Base-by-base conservation (phyloP, 2,113 vertebrate species). In the Sinocyclocheilus grahami region DNA sequence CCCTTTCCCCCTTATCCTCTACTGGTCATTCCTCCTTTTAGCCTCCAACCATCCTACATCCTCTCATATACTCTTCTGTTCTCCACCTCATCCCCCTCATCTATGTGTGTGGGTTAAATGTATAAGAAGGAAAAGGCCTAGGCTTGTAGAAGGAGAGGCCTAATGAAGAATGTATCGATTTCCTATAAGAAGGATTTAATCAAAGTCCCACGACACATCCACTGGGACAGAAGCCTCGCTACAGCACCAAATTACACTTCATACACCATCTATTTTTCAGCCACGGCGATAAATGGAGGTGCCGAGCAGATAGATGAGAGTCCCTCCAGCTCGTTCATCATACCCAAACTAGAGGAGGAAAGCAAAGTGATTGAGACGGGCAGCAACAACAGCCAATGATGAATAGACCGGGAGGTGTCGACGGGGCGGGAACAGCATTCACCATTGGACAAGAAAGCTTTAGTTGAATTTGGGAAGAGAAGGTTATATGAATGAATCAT, bases 111-210 rank as follows among this genome's bases (percentile, higher is more conserved):
- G 92, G 91, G 91, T 91, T 89, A 88, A 91, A 90, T 92, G 87
- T 91, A 92, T 94, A 92, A 87, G 90, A 89, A 87, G 77, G 55
- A 77, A 83, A 78, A 81, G 79, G 69, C 90, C 85, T 55, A 77
- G 82, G 62, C 62, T 74, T 42, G 90, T 88, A 93, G 90, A 93
- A 92, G 89, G 90, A 93, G 91, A 91, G 87, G 91, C 92, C 82
- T 92, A 95, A 95, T 95, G 93, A 95, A 93, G 90, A 93, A 95
- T 92, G 91, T 94, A 96, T 91, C 92, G 95, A 96, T 96, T 96
- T 93, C 91, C 92, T 93, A 92, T 95, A 94, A 93, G 95, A 93
- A 91, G 92, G 92, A 92, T 96, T 97, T 96, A 95, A 97, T 96
- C 94, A 96, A 91, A 94, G 90, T 92, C 90, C 89, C 89, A 87